A percentile compares a stretch with the other conserved stretches of the same genome.
Conservation (phyloP, 2,797 vertebrate genomes). For the Lagocephalus sceleratus region DNA sequence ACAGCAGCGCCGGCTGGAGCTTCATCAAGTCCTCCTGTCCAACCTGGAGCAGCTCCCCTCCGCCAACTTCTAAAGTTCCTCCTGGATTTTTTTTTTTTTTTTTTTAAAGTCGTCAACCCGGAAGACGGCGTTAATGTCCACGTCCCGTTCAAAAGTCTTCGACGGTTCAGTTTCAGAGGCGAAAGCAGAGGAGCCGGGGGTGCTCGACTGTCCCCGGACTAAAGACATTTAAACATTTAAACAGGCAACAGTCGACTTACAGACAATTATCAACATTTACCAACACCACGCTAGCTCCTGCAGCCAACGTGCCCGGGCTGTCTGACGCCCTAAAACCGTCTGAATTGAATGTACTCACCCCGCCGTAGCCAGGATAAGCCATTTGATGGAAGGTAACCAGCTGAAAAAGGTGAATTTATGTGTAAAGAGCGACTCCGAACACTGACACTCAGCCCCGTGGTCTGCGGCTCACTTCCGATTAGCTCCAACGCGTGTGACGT, state of each 20-base stretch:
- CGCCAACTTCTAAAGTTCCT: too few relatives aligned
- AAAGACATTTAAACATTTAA: too few relatives aligned
- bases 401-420: background rate
- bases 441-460: background rate
- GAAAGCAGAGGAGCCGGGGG: too few relatives aligned
- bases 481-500: constrained; percentile 9
- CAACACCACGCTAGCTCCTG: background rate
- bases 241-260: too few relatives aligned
- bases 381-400: constrained; percentile 24
- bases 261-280: background rate
- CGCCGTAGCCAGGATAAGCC: constrained; percentile 79
- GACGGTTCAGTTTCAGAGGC: background rate
- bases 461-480: constrained; percentile 41
- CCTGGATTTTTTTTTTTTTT: background rate
- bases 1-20: too few relatives aligned
- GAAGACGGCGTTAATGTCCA: background rate
- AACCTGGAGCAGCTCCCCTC: too few relatives aligned
- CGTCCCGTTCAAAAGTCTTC: background rate
- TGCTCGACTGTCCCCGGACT: too few relatives aligned
- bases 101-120: background rate
- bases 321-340: background rate
- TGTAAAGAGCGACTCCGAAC: background rate
- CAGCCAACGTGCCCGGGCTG: background rate
- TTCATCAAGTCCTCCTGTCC: too few relatives aligned
- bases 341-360: constrained; percentile 64